Base-by-base conservation (phyloP, 2,888 invertebrate genomes). In the Subacronicta megacephala region DNA sequence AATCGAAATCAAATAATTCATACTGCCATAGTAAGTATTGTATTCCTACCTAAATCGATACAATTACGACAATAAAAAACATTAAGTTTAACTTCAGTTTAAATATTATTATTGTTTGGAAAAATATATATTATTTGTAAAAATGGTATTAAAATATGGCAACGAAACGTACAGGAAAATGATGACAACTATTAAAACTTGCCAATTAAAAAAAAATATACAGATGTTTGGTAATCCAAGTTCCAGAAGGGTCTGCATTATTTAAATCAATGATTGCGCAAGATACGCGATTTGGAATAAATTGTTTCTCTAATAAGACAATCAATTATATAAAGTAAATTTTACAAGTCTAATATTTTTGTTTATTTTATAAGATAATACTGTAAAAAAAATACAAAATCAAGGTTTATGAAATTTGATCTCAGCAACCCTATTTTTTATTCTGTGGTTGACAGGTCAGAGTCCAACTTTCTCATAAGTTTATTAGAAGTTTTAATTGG, bases 401-500 rank as follows among this genome's bases (percentile, higher is more conserved):
- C 23, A 26, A 7, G 41, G 15, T 26, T 49, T 26, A n/a, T 16
- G n/a, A 26, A 50, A 36, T 46, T 41, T 51, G 3, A 52, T 7
- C 6, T 23, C 41, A 40, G 20, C 55, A 52, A 53, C 64, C 44
- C 53, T 7, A 15, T 26, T 61, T 62, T 67, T 55, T 58, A 69
- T 41, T 71, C 76, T 78, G 77, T 75, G 57, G 26, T 49, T 64
- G 78, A 71, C 74, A 88, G 93, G 91, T 93, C 93, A 93, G 80
- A 93, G 93, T 93, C 93, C 93, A 93, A 90, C 89, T 89, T 91
- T 88, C 73, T 69, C 77, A 31, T 12, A 60, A 65, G 80, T 76
- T 84, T 85, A 83, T 75, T 72, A 51, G 52, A 80, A 81, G 77
- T 88, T 89, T 80, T 79, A 74, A 76, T 68, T 75, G 47, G 49